phyloP scores from a whole-genome alignment of 2,113 vertebrate species.

The Zosterops japonicus region DNA sequence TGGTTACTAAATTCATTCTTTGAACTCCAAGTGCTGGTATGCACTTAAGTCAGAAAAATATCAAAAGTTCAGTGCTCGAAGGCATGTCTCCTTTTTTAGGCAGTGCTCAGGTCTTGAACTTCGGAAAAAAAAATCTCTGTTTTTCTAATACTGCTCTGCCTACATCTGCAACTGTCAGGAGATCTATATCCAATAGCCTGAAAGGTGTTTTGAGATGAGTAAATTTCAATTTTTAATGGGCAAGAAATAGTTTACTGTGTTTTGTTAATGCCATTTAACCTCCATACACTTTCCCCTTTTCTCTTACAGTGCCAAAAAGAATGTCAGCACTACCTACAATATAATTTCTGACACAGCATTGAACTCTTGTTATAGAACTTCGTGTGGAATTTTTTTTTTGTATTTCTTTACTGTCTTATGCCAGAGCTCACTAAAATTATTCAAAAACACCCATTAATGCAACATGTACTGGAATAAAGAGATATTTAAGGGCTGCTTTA shows the following conservation, averaged over 20 bases:
- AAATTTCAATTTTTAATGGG: neutral
- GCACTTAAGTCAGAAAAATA: constrained; percentile 46
- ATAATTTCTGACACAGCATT: neutral
- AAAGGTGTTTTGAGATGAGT: constrained; percentile 7
- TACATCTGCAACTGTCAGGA: neutral
- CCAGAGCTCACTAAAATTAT: neutral
- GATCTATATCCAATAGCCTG: neutral
- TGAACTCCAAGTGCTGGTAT: constrained; percentile 48
- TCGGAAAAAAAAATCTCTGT: neutral
- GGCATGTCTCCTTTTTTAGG: constrained; percentile 37
- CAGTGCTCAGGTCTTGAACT: constrained; percentile 44
- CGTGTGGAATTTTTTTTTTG: neutral
- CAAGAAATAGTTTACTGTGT: neutral
- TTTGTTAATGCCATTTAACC: neutral
- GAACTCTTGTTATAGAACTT: neutral
- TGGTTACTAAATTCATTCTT: constrained; percentile 17
- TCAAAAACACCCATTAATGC: neutral
- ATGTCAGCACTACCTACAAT: neutral
- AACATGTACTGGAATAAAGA: neutral
- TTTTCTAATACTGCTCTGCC: neutral
- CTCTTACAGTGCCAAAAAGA: neutral
- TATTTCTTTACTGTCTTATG: neutral
- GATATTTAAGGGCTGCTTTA: neutral
- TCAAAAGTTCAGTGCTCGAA: constrained; percentile 11
- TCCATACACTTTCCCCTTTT: neutral